Base-by-base conservation (phyloP, 2,113 vertebrate species). In the Speoplatyrhinus poulsoni region DNA sequence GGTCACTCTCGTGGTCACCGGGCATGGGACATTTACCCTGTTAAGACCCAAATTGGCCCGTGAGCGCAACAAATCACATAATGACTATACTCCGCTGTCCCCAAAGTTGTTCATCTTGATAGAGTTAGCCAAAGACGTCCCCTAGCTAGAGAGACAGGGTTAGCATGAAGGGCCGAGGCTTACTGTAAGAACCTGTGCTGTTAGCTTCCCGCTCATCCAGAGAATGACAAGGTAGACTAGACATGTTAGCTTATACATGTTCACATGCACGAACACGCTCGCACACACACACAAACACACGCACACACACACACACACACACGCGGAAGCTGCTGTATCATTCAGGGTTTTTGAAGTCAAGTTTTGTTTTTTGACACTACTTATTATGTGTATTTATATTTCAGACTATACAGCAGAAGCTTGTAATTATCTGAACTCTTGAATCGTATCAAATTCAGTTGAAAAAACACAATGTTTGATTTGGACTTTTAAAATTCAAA, bases 361-460 rank as follows among this genome's bases (percentile, higher is more conserved):
- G 70, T 79, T 80, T 87, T 80, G 83, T 79, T 86, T 87, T 86
- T 82, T 83, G 73, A 89, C 86, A 91, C 83, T 92, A 86, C 80
- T 90, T 86, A 90, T 91, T 92, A 91, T 91, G 90, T 92, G 89
- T 92, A 93, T 90, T 91, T 93, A 91, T 90, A 90, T 87, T 78
- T 77, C 82, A 59, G 80, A 52, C 67, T 83, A 76, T 87, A 79
- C 75, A 81, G 79, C 60, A 68, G 79, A 67, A 86, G 82, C 82
- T 91, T 90, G 87, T 91, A 88, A 90, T 92, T 92, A 89, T 86
- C 83, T 85, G 80, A 81, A 82, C 78, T 79, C 63, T 75, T 63
- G 69, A 76, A 81, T 79, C 76, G 19, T 76, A 83, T 91, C 85
- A 80, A 64, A 78, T 84, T 87, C 67, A 36, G 79, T 84, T 78